A percentile compares a stretch with the other conserved stretches of the same genome.
These are phyloP conservation scores for Gymnoscopelus braueri DNA, from an alignment of 2,797 vertebrate genomes.

Conservation along the genomic window DNA sequence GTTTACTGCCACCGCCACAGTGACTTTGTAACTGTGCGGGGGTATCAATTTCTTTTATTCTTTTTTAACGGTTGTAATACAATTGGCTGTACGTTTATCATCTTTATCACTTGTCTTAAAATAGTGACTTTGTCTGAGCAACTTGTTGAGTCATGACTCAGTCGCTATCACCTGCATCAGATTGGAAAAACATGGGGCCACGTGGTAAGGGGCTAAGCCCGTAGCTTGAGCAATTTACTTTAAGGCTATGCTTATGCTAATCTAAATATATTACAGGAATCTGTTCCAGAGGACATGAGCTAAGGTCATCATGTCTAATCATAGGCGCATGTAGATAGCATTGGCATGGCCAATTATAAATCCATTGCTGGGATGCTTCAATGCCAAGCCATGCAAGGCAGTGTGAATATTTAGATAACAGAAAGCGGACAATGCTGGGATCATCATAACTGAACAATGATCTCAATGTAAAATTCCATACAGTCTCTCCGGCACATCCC, in stretches of 20 bases:
- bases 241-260: slow-evolving; percentile 49
- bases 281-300: slow-evolving; percentile 39
- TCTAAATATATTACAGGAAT: slow-evolving; percentile 67
- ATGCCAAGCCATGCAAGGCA: slow-evolving; percentile 33
- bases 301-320: slow-evolving; percentile 62
- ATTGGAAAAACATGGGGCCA: slow-evolving; percentile 39
- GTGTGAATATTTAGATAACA: slow-evolving; percentile 41
- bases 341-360: slow-evolving; percentile 69
- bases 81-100: too few relatives aligned
- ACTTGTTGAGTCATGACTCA: not conserved
- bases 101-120: too few relatives aligned
- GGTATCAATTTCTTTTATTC: too few relatives aligned
- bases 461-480: slow-evolving; percentile 22
- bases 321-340: slow-evolving; percentile 54
- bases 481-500: slow-evolving; percentile 46
- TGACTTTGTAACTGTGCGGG: too few relatives aligned
- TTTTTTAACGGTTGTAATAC: too few relatives aligned
- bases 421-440: slow-evolving; percentile 38
- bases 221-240: slow-evolving; percentile 34
- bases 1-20: too few relatives aligned
- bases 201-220: slow-evolving; percentile 33
- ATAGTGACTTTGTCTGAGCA: too few relatives aligned
- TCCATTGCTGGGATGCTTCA: slow-evolving; percentile 64
- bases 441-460: slow-evolving; percentile 19
- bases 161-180: not conserved